A percentile compares a stretch with the other conserved stretches of the same genome.
Evolutionary conservation across 23 tunicate genomes (phyloP).

Genomic region (Halocynthia roretzi): DNA sequence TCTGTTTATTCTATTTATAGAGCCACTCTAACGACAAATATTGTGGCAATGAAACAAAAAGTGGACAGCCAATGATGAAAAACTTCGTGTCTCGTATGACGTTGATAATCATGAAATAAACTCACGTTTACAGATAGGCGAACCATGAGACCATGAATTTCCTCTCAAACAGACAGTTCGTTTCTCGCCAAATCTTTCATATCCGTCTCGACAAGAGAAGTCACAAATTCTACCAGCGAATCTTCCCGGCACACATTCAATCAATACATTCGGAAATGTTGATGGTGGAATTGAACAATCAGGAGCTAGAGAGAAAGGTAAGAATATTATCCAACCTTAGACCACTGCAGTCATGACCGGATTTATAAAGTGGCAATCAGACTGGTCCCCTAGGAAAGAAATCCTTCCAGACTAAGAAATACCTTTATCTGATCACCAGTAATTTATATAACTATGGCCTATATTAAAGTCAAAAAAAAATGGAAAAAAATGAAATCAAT

Average conservation of each 20-base stretch:
- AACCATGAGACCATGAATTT: slow-evolving; percentile 27
- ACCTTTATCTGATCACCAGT: neutral
- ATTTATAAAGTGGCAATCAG: neutral
- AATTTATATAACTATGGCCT: neutral
- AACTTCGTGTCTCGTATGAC: too few relatives aligned
- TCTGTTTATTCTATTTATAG: too few relatives aligned
- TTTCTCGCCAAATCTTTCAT: slow-evolving; percentile 24
- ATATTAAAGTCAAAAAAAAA: neutral
- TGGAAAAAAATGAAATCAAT: neutral
- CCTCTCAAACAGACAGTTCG: slow-evolving; percentile 9
- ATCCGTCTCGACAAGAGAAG: slow-evolving; percentile 55
- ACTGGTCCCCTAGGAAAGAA: neutral
- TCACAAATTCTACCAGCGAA: slow-evolving; percentile 34
- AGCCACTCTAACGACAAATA: too few relatives aligned
- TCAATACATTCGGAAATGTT: slow-evolving; percentile 14
- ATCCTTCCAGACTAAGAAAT: neutral
- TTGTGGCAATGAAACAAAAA: too few relatives aligned
- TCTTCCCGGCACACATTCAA: slow-evolving; percentile 40
- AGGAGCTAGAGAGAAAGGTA: slow-evolving; percentile 17
- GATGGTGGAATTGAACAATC: slow-evolving; percentile 45
- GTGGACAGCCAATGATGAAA: too few relatives aligned
- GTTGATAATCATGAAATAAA: neutral
- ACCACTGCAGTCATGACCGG: neutral
- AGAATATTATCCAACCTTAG: too few relatives aligned
- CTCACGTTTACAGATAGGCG: slow-evolving; percentile 59